Percentiles rank a stretch among this genome's conserved stretches.
These are phyloP conservation scores for Lepidothrix coronata DNA, from an alignment of 2,113 vertebrate genomes.

Conservation along the genomic window DNA sequence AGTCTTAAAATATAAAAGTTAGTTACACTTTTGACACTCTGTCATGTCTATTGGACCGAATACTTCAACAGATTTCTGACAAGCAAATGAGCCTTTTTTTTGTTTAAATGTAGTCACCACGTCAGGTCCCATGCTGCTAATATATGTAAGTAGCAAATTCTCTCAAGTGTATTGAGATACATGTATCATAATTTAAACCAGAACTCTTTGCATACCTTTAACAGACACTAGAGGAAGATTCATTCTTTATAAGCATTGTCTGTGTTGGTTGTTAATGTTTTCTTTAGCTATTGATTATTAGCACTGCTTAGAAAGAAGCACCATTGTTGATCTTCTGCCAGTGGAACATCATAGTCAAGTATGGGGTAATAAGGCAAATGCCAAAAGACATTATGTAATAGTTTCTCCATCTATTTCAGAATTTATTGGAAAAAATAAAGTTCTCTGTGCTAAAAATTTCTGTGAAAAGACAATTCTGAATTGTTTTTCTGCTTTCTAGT, in stretches of 20 bases:
- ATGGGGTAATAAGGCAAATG: not conserved
- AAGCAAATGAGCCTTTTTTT: not conserved
- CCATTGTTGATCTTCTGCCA: not conserved
- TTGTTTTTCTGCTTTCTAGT: not conserved
- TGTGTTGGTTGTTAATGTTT: not conserved
- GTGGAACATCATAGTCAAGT: not conserved
- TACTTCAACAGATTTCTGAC: not conserved
- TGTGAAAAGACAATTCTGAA: not conserved
- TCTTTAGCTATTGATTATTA: not conserved
- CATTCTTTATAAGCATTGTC: slow-evolving; percentile 31
- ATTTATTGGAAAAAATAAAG: not conserved
- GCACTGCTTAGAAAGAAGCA: slow-evolving; percentile 1
- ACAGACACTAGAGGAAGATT: not conserved
- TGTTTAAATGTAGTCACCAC: not conserved
- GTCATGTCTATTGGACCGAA: not conserved
- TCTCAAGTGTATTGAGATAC: not conserved
- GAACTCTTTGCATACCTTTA: not conserved
- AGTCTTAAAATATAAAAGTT: not conserved
- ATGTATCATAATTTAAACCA: not conserved
- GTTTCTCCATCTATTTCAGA: not conserved
- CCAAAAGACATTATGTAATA: not conserved
- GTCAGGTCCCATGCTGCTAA: not conserved
- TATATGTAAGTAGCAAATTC: not conserved
- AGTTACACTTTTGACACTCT: not conserved
- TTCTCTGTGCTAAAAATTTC: not conserved